Conservation (phyloP, 2,888 invertebrate genomes). For the Nineta flava region DNA sequence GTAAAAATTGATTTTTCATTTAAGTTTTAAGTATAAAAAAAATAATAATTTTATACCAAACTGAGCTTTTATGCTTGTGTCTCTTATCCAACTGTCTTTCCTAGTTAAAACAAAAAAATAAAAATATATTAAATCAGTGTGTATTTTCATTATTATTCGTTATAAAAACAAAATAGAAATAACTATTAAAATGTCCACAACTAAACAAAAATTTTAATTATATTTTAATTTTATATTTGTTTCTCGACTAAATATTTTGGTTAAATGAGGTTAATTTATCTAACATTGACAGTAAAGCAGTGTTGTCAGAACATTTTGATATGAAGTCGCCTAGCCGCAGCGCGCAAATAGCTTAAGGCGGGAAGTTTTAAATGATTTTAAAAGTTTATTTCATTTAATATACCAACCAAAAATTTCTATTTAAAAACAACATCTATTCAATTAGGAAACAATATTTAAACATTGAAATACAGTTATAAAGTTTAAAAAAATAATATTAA, state of each 20-base stretch:
- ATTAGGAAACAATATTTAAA: too few species aligned
- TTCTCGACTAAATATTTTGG: not conserved
- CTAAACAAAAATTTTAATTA: not conserved
- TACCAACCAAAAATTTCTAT: too few species aligned
- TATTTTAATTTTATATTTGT: not conserved
- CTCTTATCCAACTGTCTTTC: slow-evolving; percentile 25
- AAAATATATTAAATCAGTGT: not conserved
- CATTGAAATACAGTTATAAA: too few species aligned
- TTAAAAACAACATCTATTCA: too few species aligned
- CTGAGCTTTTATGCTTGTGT: slow-evolving; percentile 15
- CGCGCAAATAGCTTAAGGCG: too few species aligned
- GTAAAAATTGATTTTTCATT: not conserved
- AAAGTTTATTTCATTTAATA: too few species aligned
- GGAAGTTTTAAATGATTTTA: too few species aligned
- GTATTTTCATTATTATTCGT: slow-evolving; percentile 1
- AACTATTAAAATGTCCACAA: not conserved
- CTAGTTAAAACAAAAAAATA: not conserved
- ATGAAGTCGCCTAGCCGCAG: too few species aligned
- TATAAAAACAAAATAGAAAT: too few species aligned
- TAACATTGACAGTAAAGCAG: not conserved
- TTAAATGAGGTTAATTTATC: not conserved
- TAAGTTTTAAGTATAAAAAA: not conserved
- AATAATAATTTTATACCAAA: not conserved
- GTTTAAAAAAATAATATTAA: too few species aligned
- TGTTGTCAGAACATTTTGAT: too few species aligned